Conservation (phyloP, 2,797 vertebrate genomes). For the Enteromius argenteus region DNA sequence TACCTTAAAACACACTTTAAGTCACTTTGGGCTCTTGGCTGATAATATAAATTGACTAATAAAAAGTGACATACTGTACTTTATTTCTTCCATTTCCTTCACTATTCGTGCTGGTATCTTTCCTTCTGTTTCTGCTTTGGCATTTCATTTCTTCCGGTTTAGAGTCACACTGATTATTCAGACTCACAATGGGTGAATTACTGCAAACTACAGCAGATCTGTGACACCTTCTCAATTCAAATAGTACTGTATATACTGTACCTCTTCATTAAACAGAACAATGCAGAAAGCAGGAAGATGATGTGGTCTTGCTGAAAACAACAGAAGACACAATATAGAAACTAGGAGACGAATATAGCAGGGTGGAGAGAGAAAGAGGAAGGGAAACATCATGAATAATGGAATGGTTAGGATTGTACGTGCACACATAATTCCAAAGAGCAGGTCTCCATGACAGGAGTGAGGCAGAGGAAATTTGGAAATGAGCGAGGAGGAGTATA, state of each 20-base stretch:
- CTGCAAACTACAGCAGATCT: slow-evolving; percentile 39
- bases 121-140: slow-evolving; percentile 11
- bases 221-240: slow-evolving; percentile 21
- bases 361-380: neutral
- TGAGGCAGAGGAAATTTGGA: neutral
- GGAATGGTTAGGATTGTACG: slow-evolving; percentile 23
- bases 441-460: slow-evolving; percentile 16
- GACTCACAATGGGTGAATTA: slow-evolving; percentile 31
- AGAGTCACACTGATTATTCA: slow-evolving; percentile 45
- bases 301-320: slow-evolving; percentile 16
- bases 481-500: neutral
- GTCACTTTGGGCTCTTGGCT: neutral
- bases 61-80: slow-evolving; percentile 27
- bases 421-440: neutral
- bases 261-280: slow-evolving; percentile 42
- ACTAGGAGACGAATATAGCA: slow-evolving; percentile 6
- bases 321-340: slow-evolving; percentile 13
- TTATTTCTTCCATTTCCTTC: slow-evolving; percentile 25
- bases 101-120: slow-evolving; percentile 12
- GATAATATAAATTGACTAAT: slow-evolving; percentile 20
- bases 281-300: neutral
- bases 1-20: neutral
- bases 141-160: slow-evolving; percentile 29
- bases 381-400: slow-evolving; percentile 44
- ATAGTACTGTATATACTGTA: neutral